Evolutionary conservation across 2,888 invertebrate genomes (phyloP).

Genomic region (Caenorhabditis doughertyi): DNA sequence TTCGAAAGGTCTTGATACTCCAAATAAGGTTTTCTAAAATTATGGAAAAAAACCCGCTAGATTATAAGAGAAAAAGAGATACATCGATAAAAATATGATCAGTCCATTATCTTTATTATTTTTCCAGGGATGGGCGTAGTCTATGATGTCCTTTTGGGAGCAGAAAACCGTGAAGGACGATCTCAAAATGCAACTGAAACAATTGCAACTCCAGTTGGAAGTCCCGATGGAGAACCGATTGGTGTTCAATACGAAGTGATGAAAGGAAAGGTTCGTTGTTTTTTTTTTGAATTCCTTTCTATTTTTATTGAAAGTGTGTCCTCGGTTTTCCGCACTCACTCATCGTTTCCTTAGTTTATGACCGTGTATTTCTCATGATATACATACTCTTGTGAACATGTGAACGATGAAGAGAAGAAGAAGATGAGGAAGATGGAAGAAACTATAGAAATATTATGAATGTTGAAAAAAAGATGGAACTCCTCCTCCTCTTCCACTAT

Average conservation of each 20-base stretch:
- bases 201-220: conserved; percentile 94
- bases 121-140: conserved; percentile 79
- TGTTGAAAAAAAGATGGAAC: conserved; percentile 35
- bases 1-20: no score
- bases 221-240: conserved; percentile 80
- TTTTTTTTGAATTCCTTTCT: not conserved
- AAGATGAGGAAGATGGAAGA: not conserved
- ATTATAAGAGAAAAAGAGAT: no score
- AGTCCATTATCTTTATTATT: not conserved
- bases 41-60: no score
- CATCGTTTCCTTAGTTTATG: conserved; percentile 38
- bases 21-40: no score
- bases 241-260: conserved; percentile 80
- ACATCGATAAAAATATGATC: no score
- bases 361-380: conserved; percentile 48
- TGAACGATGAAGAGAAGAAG: conserved; percentile 27
- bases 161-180: conserved; percentile 94
- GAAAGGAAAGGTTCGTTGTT: conserved; percentile 73
- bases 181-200: conserved; percentile 95
- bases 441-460: conserved; percentile 56
- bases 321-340: conserved; percentile 1
- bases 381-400: conserved; percentile 17
- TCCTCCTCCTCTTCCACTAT: conserved; percentile 13
- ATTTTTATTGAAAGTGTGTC: conserved; percentile 19
- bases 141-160: conserved; percentile 97